These are phyloP conservation scores for Coracias cyanogaster DNA, from an alignment of 2,797 vertebrate species.

Conservation along the genomic window DNA sequence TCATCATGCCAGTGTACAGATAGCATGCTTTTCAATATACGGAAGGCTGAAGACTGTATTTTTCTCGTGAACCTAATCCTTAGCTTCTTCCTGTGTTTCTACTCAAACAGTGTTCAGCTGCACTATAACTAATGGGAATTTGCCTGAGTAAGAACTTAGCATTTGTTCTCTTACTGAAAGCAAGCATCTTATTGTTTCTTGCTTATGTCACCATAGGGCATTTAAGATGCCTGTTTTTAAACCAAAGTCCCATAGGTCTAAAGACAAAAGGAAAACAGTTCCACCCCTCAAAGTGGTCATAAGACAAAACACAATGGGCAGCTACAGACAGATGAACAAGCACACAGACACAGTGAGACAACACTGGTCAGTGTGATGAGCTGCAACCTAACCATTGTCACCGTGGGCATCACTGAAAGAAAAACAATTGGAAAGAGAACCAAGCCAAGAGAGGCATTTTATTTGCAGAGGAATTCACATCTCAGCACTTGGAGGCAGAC, in stretches of 20 bases:
- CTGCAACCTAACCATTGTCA: constrained; percentile 28
- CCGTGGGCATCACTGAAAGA: neutral
- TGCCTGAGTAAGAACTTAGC: neutral
- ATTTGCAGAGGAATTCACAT: constrained; percentile 22
- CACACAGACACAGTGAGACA: neutral
- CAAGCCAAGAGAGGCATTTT: neutral
- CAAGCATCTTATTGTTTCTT: neutral
- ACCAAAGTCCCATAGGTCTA: neutral
- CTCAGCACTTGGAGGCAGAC: constrained; percentile 40
- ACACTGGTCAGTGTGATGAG: accelerated
- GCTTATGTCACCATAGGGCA: neutral
- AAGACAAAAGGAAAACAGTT: constrained; percentile 37
- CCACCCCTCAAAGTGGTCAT: neutral
- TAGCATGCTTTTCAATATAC: neutral
- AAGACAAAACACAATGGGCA: constrained; percentile 27
- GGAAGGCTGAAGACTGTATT: neutral
- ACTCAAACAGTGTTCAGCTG: neutral
- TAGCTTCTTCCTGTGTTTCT: neutral
- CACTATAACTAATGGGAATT: neutral
- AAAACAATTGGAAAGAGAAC: constrained; percentile 18
- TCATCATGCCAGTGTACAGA: neutral
- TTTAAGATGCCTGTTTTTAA: neutral
- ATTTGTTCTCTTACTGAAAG: neutral
- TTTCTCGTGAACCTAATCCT: neutral
- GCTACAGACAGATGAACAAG: neutral